A percentile compares a stretch with the other conserved stretches of the same genome.
Evolutionary conservation across 1,140 invertebrate genomes (phyloP).

Genomic region (Palaemon carinicauda): DNA sequence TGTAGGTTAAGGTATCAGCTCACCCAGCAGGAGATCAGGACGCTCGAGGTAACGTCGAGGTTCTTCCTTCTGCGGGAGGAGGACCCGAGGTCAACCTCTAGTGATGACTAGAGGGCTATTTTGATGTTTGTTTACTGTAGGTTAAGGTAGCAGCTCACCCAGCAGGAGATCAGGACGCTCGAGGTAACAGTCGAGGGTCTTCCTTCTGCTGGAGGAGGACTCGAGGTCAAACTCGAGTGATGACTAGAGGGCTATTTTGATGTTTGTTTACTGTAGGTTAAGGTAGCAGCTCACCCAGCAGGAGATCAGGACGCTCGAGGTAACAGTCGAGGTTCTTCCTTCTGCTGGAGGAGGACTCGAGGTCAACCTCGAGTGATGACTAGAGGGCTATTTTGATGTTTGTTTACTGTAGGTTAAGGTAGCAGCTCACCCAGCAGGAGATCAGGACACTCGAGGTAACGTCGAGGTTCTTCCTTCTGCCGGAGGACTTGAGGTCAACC

Average conservation of each 20-base stretch:
- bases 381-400: too few species aligned
- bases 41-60: constrained; percentile 80
- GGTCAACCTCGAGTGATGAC: not conserved
- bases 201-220: not conserved
- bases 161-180: constrained; percentile 91
- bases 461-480: not conserved
- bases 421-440: constrained; percentile 94
- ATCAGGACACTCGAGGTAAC: constrained; percentile 91
- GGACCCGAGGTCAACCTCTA: not conserved
- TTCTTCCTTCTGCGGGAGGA: not conserved
- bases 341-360: not conserved
- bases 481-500: not conserved
- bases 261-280: too few species aligned
- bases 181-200: constrained; percentile 77
- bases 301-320: constrained; percentile 93
- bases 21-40: constrained; percentile 94
- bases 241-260: not conserved
- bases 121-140: too few species aligned
- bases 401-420: too few species aligned
- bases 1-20: too few species aligned
- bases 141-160: constrained; percentile 93
- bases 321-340: constrained; percentile 65
- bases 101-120: not conserved
- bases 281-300: constrained; percentile 94
- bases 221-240: not conserved